phyloP scores from a whole-genome alignment of 2,888 invertebrate species.

The Drosophila phalerata region DNA sequence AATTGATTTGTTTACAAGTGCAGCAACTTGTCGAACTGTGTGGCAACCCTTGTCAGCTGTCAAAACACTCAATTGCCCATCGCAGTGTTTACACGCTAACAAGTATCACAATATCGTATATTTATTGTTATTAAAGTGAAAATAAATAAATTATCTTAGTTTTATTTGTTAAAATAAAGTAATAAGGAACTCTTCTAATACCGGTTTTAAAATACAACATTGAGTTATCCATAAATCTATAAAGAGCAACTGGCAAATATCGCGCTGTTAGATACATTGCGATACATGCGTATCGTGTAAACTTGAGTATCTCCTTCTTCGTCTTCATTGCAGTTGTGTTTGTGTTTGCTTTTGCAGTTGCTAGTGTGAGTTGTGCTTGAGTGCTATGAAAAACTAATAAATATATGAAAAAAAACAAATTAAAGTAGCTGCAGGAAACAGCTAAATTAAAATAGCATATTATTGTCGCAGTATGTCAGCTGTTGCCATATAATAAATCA shows the following conservation, averaged over 20 bases:
- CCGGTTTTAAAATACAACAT: not conserved
- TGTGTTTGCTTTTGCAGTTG: conserved; percentile 58
- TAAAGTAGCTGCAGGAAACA: conserved; percentile 6
- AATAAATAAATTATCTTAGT: not conserved
- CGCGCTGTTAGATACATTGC: not conserved
- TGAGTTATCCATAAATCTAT: not conserved
- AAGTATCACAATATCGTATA: not conserved
- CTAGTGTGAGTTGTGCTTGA: conserved; percentile 36
- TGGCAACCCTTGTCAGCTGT: conserved; percentile 58
- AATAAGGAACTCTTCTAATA: not conserved
- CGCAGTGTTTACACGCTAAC: conserved; percentile 17
- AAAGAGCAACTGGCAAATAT: not conserved
- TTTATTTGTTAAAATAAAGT: not conserved
- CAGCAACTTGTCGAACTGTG: conserved; percentile 6
- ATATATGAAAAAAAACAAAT: conserved; percentile 20
- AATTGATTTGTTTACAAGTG: conserved; percentile 41
- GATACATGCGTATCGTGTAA: conserved; percentile 28
- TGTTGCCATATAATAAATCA: conserved; percentile 1
- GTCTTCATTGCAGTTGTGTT: conserved; percentile 49
- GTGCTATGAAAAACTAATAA: conserved; percentile 38
- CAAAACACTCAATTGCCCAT: conserved; percentile 22
- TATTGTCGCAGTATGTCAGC: conserved; percentile 4
- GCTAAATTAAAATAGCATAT: conserved; percentile 11
- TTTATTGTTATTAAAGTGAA: not conserved
- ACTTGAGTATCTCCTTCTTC: conserved; percentile 39